Evolutionary conservation across 2,113 vertebrate species (phyloP), one percentile per base, ranked within the genome.

Genomic region (Tylochromis polylepis): DNA sequence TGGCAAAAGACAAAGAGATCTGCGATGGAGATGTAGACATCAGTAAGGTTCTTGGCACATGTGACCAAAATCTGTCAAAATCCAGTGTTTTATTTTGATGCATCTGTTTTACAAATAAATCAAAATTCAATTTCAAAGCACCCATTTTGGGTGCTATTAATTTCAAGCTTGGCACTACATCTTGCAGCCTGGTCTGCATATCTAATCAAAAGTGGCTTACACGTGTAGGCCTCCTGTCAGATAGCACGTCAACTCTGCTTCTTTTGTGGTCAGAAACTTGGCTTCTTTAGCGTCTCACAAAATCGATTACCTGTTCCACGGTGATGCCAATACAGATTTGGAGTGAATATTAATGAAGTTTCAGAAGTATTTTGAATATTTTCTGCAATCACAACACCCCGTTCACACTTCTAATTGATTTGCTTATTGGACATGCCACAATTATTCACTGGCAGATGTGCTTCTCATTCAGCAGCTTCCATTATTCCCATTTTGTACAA

Each of bases 101-200:
- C 20, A 41, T 87, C 18, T 86, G 67, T 81, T 83, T 86, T 56
- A 72, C 14, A 80, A 81, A 85, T 89, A n/a, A 70, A 67, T 87
- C 78, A 84, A 79, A 59, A 82, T 56, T 82, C 38, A 11, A 60
- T 82, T 82, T 83, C 8, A 72, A 87, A 77, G 2, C 46, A 56
- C 3, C 7, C 3, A 14, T 38, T 79, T 79, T 22, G 6, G 60
- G 67, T 75, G 38, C 65, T 38, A 79, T 92, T 36, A 46, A 89
- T 87, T 82, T 59, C 18, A 20, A 75, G 34, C 38, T 82, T 84
- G 86, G 88, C 83, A 83, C 36, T 46, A 27, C 53, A 46, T 77
- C 72, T 83, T 41, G n/a, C 15, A 38, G 57, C 78, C 8, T 65
- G 5, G 86, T 92, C 67, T 91, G 89, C 89, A 92, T 88, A 86